Base-by-base conservation (phyloP, 2,797 vertebrate species). In the Pteronotus mesoamericanus region DNA sequence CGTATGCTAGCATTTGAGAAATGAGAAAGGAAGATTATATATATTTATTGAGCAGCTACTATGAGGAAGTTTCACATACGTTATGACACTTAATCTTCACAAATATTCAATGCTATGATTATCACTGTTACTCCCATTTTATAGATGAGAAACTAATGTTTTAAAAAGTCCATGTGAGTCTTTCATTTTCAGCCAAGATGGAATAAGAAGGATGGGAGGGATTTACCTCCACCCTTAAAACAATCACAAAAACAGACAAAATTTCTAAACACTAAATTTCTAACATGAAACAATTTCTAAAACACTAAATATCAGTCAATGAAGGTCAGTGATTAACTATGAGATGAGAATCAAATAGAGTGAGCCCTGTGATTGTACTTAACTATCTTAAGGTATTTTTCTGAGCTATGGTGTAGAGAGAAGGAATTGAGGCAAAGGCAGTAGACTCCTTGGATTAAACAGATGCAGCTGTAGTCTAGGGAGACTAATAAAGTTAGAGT, bases 301-400 rank as follows among this genome's bases (percentile, higher is more conserved):
- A 19, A 84, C 5, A 51, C 66, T 75, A 29, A n/a, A 18, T 44
- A 86, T 89, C 29, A 61, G 4, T 89, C 44, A 57, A 2, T 69
- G 24, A 94, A 92, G 48, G 48, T n/a, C 7, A 57, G 29, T 57
- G 42, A 68, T 75, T 75, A 82, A 34, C 48, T 64, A 32, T 48
- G 34, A 66, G 9, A 89, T 68, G 4, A 15, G 12, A 55, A 94
- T 78, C 24, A 77, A 74, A 64, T 55, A 92, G 42, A 21, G 6
- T 78, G 24, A 96, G 29, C 1, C 11, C 29, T 68, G 57, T 74
- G 21, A 80, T 59, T 57, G 12, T 68, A n/a, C n/a, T 51, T 64
- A 94, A 95, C 15, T 82, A 32, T 66, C 32, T 91, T 78, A 69
- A 46, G 22, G 53, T 91, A 69, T 78, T 87, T 87, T 94, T 92